These are phyloP conservation scores for Leptinotarsa lineolata DNA, from an alignment of 1,140 invertebrate species.

Conservation along the genomic window DNA sequence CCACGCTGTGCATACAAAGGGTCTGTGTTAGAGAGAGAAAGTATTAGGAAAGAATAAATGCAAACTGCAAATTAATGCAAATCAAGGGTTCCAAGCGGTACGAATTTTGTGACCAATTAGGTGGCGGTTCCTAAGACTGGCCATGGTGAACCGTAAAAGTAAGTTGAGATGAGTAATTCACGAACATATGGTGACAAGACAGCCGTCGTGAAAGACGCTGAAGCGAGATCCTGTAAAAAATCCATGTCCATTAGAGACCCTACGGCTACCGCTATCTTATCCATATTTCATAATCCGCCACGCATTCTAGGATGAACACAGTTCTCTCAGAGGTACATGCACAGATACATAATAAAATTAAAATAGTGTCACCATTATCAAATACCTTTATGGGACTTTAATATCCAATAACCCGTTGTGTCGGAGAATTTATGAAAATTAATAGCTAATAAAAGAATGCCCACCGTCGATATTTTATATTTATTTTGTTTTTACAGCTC, in stretches of 20 bases:
- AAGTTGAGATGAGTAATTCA: no score
- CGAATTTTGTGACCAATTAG: no score
- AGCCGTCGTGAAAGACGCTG: no score
- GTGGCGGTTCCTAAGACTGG: no score
- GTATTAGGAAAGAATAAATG: no score
- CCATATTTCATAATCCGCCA: constrained; percentile 25
- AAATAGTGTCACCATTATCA: constrained; percentile 39
- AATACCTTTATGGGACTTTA: constrained; percentile 39
- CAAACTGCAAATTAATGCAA: no score
- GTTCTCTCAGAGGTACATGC: background rate
- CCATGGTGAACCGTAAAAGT: no score
- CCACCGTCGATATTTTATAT: constrained; percentile 28
- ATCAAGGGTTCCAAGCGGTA: no score
- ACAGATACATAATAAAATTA: constrained; percentile 34
- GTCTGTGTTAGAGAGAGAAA: no score
- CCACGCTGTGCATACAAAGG: no score
- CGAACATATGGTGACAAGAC: no score
- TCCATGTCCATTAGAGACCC: background rate
- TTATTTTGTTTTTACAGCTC: constrained; percentile 31
- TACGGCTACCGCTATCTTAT: constrained; percentile 18
- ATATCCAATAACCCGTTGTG: constrained; percentile 40
- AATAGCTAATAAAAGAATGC: constrained; percentile 40
- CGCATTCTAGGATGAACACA: constrained; percentile 9
- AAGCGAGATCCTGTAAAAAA: no score
- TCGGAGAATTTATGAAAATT: constrained; percentile 41